phyloP scores from a whole-genome alignment of 1,140 invertebrate genomes.

The Sinella curviseta region DNA sequence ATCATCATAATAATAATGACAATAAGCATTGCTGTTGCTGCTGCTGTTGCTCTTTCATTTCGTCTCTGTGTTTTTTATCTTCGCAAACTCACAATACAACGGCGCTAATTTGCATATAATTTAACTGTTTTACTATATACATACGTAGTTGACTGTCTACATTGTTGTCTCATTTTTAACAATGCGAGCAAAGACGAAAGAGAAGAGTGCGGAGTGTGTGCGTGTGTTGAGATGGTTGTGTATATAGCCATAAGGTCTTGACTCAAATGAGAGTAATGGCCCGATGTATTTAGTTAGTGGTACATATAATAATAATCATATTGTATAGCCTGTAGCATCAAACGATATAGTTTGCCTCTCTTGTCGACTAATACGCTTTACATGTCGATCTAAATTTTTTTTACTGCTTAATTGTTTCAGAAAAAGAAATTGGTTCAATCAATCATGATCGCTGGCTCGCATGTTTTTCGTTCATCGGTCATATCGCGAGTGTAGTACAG shows the following conservation, averaged over 20 bases:
- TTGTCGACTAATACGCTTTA: background rate
- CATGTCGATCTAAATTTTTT: slow-evolving; percentile 21
- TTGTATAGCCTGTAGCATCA: no score
- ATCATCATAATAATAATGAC: no score
- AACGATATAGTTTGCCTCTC: no score
- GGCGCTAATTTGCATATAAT: background rate
- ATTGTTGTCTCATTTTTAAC: background rate
- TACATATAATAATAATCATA: no score
- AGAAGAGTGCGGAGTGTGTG: background rate
- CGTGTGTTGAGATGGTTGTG: background rate
- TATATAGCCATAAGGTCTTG: background rate
- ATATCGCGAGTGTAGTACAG: no score
- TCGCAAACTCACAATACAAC: background rate
- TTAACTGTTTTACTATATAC: background rate
- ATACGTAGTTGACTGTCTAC: background rate
- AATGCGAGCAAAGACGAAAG: background rate
- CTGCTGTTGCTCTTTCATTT: no score
- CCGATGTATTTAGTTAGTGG: background rate
- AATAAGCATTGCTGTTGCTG: no score
- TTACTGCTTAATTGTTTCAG: slow-evolving; percentile 14
- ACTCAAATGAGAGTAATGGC: background rate
- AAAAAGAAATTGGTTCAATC: slow-evolving; percentile 21
- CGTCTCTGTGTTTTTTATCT: no score
- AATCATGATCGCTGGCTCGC: background rate
- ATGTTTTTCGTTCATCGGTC: background rate